phyloP scores from a whole-genome alignment of 2,888 invertebrate genomes.

The Villa cingulata region DNA sequence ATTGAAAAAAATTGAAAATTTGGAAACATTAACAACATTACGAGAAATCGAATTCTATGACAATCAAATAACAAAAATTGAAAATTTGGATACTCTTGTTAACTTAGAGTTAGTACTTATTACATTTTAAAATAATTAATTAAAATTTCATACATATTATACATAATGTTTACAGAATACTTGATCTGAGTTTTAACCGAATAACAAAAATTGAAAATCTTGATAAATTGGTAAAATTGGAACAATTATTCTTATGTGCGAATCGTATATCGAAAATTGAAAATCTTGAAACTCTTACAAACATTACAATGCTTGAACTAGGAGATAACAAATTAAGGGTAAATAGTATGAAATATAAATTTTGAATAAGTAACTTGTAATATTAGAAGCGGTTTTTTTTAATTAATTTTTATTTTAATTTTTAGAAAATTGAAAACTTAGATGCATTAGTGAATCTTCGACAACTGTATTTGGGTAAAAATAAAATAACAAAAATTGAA shows the following conservation, averaged over 20 bases:
- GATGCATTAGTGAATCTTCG: constrained; percentile 59
- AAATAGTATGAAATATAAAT: constrained; percentile 20
- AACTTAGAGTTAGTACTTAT: constrained; percentile 67
- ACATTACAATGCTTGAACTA: constrained; percentile 74
- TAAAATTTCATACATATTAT: constrained; percentile 2
- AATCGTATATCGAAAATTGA: constrained; percentile 81
- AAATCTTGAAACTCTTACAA: constrained; percentile 66
- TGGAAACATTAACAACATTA: constrained; percentile 60
- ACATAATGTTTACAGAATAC: constrained; percentile 45
- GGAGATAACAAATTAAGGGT: constrained; percentile 90
- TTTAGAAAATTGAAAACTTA: constrained; percentile 73
- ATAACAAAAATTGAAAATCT: constrained; percentile 76
- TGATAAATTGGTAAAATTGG: constrained; percentile 55
- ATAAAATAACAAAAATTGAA: constrained; percentile 80
- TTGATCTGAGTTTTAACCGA: constrained; percentile 94
- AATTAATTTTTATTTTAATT: constrained; percentile 19
- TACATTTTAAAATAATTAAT: background rate
- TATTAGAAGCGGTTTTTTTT: background rate
- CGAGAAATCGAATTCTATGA: constrained; percentile 90
- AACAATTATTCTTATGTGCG: constrained; percentile 76
- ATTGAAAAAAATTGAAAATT: constrained; percentile 85
- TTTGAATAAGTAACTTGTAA: background rate
- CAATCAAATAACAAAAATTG: constrained; percentile 86
- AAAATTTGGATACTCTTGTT: constrained; percentile 72
- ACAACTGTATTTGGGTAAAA: constrained; percentile 81